Percentiles rank a stretch among this genome's conserved stretches.
Conservation (phyloP, 2,888 invertebrate species). For the Synanthedon myopaeformis region DNA sequence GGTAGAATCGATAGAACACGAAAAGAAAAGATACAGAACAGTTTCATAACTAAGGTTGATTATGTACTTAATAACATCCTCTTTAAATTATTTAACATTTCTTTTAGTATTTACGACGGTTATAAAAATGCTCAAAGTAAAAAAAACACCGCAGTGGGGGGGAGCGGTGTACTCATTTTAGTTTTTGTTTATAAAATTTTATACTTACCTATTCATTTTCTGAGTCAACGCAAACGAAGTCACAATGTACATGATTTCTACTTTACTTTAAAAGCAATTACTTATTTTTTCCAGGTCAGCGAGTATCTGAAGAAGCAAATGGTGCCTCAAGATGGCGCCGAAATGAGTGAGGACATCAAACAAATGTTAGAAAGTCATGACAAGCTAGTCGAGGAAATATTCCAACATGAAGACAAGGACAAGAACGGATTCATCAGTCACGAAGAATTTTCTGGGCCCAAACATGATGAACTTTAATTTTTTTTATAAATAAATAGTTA, state of each 20-base stretch:
- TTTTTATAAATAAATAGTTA: background rate
- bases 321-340: slow-evolving; percentile 82
- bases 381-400: slow-evolving; percentile 95
- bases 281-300: slow-evolving; percentile 76
- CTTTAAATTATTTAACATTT: no score
- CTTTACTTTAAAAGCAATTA: background rate
- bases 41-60: no score
- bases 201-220: no score
- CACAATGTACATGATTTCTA: background rate
- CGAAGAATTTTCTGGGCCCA: slow-evolving; percentile 96
- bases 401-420: slow-evolving; percentile 97
- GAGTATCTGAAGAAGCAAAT: slow-evolving; percentile 93
- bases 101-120: no score
- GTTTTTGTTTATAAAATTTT: no score
- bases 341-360: slow-evolving; percentile 80
- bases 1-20: no score
- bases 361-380: slow-evolving; percentile 90
- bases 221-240: background rate
- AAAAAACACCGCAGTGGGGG: no score
- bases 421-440: slow-evolving; percentile 96
- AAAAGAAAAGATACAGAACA: no score
- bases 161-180: no score
- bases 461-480: slow-evolving; percentile 93
- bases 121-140: no score
- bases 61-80: no score